Evolutionary conservation across 2,113 vertebrate species (phyloP), one percentile per base, ranked within the genome.

Genomic region (Tenrec ecaudatus): DNA sequence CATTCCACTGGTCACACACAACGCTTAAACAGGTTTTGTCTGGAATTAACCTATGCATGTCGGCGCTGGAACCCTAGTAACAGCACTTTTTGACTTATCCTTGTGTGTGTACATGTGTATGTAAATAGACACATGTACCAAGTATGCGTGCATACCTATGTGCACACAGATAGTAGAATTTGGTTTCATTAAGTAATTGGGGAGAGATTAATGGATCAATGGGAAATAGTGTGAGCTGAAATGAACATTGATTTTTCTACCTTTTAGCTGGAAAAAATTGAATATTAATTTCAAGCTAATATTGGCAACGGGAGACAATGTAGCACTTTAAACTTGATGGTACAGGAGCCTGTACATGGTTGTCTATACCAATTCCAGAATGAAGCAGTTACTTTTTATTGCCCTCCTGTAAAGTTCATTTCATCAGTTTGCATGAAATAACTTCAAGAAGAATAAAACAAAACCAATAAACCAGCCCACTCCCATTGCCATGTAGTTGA

Each of bases 261-360:
- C 88, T 38, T 23, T 47, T 3, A 71, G 19, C 25, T 83, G 22
- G 57, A 31, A 83, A 38, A 85, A n/a, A 71, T 82, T 82, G 33
- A 57, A 62, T 62, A n/a, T 87, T 94, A 58, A 60, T 62, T 88
- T 79, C 64, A 88, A 88, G 22, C 33, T 73, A 29, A 8, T 53
- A 12, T 40, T 62, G n/a, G 47, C 53, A 64, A 40, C 60, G 58
- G 27, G 20, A 62, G 19, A 53, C 57, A 38, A 62, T 78, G 33
- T 73, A 73, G 16, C 62, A 73, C 92, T 83, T 84, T 64, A 73
- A 62, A 85, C 36, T 27, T 84, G 47, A 58, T 10, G 12, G 10
- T 83, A 11, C 6, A 4, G 43, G 29, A 23, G 36, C 38, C 36
- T 60, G n/a, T 77, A 3, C 12, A 69, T 58, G 23, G 7, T 88